Evolutionary conservation across 2,888 invertebrate species (phyloP).

Genomic region (Drosophila peninsularis): DNA sequence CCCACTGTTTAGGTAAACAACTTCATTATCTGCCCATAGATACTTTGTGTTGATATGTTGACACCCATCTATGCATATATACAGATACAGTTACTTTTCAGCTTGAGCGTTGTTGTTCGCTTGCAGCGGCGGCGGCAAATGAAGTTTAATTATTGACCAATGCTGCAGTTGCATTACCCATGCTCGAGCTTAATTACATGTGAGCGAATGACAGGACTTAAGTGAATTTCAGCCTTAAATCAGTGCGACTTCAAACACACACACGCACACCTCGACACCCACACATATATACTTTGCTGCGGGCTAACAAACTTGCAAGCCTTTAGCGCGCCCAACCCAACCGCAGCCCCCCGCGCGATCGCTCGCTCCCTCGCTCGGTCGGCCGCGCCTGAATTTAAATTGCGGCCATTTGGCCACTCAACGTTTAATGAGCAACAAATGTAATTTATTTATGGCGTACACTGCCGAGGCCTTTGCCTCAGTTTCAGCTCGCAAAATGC

Average conservation of each 20-base stretch:
- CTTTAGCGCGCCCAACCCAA: not conserved
- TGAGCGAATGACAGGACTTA: constrained; percentile 18
- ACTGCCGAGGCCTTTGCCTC: constrained; percentile 59
- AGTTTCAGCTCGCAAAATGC: constrained; percentile 66
- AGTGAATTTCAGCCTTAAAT: constrained; percentile 55
- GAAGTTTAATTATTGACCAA: constrained; percentile 55
- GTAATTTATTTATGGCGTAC: constrained; percentile 73
- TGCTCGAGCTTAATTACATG: constrained; percentile 36
- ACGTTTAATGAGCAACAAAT: constrained; percentile 77
- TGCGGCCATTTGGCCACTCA: constrained; percentile 71
- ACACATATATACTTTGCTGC: constrained; percentile 21
- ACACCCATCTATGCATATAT: no score
- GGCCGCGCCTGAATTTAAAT: constrained; percentile 39
- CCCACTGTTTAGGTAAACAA: no score
- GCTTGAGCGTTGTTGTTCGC: constrained; percentile 4
- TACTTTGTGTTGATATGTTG: no score
- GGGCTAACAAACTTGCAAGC: constrained; percentile 33
- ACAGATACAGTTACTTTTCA: not conserved
- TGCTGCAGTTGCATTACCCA: constrained; percentile 56
- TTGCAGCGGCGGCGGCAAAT: constrained; percentile 9
- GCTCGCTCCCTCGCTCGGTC: not conserved
- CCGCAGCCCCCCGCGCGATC: not conserved
- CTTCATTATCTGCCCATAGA: no score
- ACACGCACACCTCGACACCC: not conserved
- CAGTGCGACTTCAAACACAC: constrained; percentile 56